These are phyloP conservation scores for Galendromus occidentalis DNA, from an alignment of 1,140 invertebrate species.

Conservation along the genomic window DNA sequence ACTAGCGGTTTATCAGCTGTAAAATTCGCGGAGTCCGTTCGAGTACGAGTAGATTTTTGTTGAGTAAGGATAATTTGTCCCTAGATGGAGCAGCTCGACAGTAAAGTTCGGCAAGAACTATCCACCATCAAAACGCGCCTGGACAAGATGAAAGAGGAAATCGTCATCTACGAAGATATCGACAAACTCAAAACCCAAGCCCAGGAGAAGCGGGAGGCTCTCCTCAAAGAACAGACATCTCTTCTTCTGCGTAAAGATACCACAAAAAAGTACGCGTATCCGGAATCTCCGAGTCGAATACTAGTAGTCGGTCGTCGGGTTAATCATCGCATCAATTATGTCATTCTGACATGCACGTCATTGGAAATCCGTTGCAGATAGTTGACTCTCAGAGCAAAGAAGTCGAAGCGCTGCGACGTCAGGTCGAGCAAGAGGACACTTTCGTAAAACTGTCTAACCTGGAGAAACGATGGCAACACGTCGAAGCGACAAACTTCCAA, in stretches of 20 bases:
- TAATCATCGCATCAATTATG: no score
- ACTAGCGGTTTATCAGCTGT: no score
- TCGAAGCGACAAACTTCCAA: conserved; percentile 42
- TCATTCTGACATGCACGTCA: no score
- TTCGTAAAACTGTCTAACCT: conserved; percentile 39
- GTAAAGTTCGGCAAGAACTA: conserved; percentile 35
- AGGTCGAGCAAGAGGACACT: conserved; percentile 45
- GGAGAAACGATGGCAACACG: conserved; percentile 41
- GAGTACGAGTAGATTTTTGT: no score
- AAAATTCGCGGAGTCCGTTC: no score
- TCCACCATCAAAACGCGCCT: conserved; percentile 31
- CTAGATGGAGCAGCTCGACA: conserved; percentile 35
- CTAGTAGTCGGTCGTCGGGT: no score
- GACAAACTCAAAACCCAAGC: conserved; percentile 30
- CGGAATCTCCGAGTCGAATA: no score
- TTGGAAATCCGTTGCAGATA: no score
- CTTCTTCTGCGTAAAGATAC: conserved; percentile 26
- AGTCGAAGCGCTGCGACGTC: conserved; percentile 32
- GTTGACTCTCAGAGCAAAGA: conserved; percentile 12
- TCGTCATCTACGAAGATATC: conserved; percentile 31
- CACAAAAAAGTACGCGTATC: conserved; percentile 18
- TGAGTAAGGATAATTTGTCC: conserved; percentile 13
- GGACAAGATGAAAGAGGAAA: conserved; percentile 32
- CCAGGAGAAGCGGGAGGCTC: conserved; percentile 30
- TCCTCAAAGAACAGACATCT: conserved; percentile 30